A percentile compares a stretch with the other conserved stretches of the same genome.
Evolutionary conservation across 2,113 vertebrate species (phyloP).

Genomic region (Micronycteris hirsuta): DNA sequence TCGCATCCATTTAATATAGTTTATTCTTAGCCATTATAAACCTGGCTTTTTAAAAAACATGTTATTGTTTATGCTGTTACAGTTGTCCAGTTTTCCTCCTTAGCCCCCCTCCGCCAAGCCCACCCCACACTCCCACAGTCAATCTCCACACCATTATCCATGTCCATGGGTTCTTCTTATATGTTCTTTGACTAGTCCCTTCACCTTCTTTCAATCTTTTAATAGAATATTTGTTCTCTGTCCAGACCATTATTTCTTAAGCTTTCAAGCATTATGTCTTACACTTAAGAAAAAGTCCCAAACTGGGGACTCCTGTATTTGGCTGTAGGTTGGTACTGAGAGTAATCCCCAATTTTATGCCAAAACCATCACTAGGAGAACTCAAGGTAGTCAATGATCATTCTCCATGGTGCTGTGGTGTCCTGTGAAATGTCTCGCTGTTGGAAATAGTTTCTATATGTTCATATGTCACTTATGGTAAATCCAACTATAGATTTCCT

Average conservation of each 20-base stretch:
- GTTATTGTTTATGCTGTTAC: no score
- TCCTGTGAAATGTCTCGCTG: neutral
- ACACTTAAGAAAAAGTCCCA: neutral
- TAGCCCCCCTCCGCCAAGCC: no score
- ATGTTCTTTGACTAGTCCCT: no score
- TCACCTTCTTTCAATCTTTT: neutral
- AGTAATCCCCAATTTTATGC: slow-evolving; percentile 28
- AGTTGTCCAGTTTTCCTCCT: no score
- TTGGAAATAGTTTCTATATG: slow-evolving; percentile 52
- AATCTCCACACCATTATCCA: no score
- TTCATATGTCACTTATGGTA: neutral
- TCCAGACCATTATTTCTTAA: neutral
- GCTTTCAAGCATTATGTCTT: slow-evolving; percentile 18
- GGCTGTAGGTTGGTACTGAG: neutral
- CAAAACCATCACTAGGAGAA: slow-evolving; percentile 46
- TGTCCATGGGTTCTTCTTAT: no score
- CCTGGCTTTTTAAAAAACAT: no score
- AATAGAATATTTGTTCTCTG: neutral
- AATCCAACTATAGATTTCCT: slow-evolving; percentile 56
- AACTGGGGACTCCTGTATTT: neutral
- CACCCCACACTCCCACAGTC: no score
- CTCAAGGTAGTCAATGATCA: slow-evolving; percentile 56
- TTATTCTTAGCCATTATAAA: no score
- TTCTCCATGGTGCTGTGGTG: neutral
- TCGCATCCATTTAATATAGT: neutral